Base-by-base conservation (phyloP, 2,888 invertebrate species). In the Agonopterix alstromeriana region DNA sequence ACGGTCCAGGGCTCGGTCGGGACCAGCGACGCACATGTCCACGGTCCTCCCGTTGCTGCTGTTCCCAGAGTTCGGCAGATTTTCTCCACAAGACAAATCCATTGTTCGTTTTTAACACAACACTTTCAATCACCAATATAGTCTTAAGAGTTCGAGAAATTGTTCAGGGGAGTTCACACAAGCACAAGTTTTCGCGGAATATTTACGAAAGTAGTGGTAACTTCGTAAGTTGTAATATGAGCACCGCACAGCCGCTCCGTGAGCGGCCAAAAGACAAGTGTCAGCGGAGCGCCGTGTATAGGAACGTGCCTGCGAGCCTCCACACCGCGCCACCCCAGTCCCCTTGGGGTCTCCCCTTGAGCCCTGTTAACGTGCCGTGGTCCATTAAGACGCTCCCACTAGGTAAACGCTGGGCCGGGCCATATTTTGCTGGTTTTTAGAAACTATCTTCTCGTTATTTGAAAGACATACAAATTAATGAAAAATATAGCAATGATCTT, bases 1-100 rank as follows among this genome's bases (percentile, higher is more conserved):
- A 17, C 81, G 74, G 71, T 92, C 91, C 61, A 93, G 80, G 9
- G 85, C 89, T 12, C 86, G 82, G 65, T 93, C 93, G 8, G 90
- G 89, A 11, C 90, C 87, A 9, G 92, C 92, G 51, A 84, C 70
- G 63, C 81, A 78, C 78, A 82, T 77, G 65, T 87, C 85, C 61
- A 79, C 70, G 45, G 72, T 62, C 60, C 82, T 72, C 42, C 76
- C 73, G 52, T 61, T 65, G 54, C 73, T 72, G 55, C 73, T 73
- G 53, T 73, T 76, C 45, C 79, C 83, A 35, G 88, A 81, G 60
- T 74, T 80, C 65, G 81, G 82, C 65, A 90, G 68, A 56, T 86
- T 83, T 65, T 90, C 90, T 62, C 77, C 85, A 73, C 90, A 90
- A 47, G 89, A 86, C 64, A 90, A 83, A 82, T 90, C 89, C 87